phyloP scores from a whole-genome alignment of 2,797 vertebrate species.

The Chelonia mydas region DNA sequence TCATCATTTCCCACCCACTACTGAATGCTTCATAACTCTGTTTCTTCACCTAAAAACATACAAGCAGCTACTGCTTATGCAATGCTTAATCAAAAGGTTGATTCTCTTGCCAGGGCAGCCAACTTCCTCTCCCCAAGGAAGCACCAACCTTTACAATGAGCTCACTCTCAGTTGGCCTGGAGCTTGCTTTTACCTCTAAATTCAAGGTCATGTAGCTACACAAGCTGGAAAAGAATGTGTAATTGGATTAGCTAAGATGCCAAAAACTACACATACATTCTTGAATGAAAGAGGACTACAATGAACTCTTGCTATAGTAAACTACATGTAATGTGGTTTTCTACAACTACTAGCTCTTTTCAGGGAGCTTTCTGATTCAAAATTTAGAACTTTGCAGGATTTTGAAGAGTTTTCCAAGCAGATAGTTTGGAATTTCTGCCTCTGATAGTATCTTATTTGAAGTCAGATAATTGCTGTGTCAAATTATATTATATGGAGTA shows the following conservation, averaged over 20 bases:
- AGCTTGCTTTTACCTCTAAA: conserved; percentile 56
- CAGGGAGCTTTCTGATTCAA: background rate
- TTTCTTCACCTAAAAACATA: conserved; percentile 16
- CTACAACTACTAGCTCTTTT: conserved; percentile 2
- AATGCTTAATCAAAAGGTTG: background rate
- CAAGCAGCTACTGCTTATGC: background rate
- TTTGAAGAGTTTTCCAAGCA: background rate
- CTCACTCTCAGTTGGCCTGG: conserved; percentile 4
- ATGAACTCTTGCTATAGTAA: background rate
- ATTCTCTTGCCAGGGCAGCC: background rate
- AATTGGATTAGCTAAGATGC: conserved; percentile 62
- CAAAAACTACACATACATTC: conserved; percentile 38
- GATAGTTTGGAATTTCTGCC: background rate
- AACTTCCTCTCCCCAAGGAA: background rate
- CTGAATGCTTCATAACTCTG: background rate
- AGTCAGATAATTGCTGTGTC: conserved; percentile 47
- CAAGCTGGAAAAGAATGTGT: conserved; percentile 48
- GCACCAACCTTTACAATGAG: background rate
- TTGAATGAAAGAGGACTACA: background rate
- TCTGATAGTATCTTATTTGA: background rate
- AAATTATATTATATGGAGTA: conserved; percentile 41
- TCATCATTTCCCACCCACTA: background rate
- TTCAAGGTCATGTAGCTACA: conserved; percentile 52
- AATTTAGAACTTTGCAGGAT: conserved; percentile 19
- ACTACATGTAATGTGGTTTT: background rate